Conservation (phyloP, 2,797 vertebrate genomes). For the Phrynocephalus forsythii region DNA sequence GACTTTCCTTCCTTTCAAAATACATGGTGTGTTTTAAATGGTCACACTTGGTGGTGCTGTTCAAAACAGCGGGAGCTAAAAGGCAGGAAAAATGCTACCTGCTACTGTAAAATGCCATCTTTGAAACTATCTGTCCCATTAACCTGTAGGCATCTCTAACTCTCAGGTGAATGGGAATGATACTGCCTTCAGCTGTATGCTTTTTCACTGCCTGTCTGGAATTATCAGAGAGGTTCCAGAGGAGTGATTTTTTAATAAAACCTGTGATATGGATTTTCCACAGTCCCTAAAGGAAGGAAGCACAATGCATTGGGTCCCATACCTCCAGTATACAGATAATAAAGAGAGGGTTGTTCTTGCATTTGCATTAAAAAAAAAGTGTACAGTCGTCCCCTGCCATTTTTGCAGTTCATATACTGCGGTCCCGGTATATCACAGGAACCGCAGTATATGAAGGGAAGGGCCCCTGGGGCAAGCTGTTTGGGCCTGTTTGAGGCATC, state of each 20-base stretch:
- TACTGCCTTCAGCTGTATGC: constrained; percentile 37
- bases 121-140: constrained; percentile 42
- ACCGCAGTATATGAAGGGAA: too few relatives aligned
- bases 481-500: too few relatives aligned
- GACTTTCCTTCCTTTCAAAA: constrained; percentile 47
- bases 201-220: constrained; percentile 47
- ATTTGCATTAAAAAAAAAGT: not conserved
- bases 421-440: too few relatives aligned
- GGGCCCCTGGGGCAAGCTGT: too few relatives aligned
- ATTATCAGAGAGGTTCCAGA: constrained; percentile 20
- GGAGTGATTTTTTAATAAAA: not conserved
- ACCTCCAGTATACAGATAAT: not conserved
- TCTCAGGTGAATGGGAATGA: constrained; percentile 46
- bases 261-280: not conserved
- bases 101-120: constrained; percentile 33
- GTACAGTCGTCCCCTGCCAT: too few relatives aligned
- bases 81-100: constrained; percentile 32
- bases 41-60: constrained; percentile 27
- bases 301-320: not conserved
- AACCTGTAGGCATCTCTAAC: constrained; percentile 33
- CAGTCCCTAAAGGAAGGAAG: not conserved
- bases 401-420: too few relatives aligned
- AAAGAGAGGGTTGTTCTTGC: not conserved
- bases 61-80: constrained; percentile 23
- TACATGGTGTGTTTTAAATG: constrained; percentile 31